phyloP scores from a whole-genome alignment of 30 jellyfish, hydroid and myxozoan species.

The Hydractinia symbiolongicarpus region DNA sequence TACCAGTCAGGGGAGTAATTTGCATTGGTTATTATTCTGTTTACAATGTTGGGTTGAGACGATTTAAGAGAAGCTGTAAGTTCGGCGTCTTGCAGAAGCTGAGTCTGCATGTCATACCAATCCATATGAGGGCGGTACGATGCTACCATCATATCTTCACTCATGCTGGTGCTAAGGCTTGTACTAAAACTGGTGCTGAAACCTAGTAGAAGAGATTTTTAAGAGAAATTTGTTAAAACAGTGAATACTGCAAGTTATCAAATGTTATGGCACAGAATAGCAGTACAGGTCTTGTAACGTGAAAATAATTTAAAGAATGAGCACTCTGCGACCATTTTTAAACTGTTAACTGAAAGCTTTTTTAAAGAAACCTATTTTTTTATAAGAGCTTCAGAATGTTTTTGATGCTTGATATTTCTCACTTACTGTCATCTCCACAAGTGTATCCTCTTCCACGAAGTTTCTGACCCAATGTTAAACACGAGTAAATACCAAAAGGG shows the following conservation, averaged over 20 bases:
- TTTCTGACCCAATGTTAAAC: constrained; percentile 70
- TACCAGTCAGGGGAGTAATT: constrained; percentile 84
- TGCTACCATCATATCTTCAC: constrained; percentile 53
- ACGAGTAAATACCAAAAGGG: constrained; percentile 84
- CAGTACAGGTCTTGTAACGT: too few relatives aligned
- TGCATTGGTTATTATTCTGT: constrained; percentile 58
- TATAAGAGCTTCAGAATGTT: neutral
- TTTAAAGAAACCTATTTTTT: too few relatives aligned
- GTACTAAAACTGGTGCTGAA: constrained; percentile 32
- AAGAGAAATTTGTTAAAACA: too few relatives aligned
- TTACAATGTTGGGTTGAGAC: constrained; percentile 56
- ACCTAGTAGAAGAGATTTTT: too few relatives aligned
- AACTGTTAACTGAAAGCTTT: too few relatives aligned
- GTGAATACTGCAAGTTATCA: too few relatives aligned
- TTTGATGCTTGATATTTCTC: neutral
- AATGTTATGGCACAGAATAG: too few relatives aligned
- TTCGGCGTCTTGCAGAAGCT: constrained; percentile 55
- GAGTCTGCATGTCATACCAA: constrained; percentile 45
- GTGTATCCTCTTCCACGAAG: constrained; percentile 90
- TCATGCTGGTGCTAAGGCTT: constrained; percentile 64
- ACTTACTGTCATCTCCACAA: constrained; percentile 78
- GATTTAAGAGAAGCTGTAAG: constrained; percentile 46
- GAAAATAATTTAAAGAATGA: too few relatives aligned
- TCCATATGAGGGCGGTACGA: constrained; percentile 38
- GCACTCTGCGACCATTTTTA: too few relatives aligned